Evolutionary conservation across 35 echinoderm and acorn worm species (phyloP), one percentile per base, ranked within the genome.

Genomic region (Hemicentrotus pulcherrimus): DNA sequence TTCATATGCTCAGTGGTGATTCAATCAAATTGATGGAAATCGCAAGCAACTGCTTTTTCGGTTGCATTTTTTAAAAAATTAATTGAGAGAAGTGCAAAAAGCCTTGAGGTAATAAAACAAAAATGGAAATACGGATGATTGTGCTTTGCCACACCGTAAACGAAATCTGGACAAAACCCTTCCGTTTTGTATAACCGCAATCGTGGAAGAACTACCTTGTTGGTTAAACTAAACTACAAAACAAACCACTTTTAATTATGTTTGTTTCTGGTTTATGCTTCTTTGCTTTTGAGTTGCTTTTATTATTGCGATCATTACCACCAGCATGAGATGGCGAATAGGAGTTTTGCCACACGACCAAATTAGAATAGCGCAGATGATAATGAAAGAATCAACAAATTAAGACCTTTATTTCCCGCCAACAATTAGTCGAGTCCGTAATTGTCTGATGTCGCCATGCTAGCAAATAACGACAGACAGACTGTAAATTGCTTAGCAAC

Each of bases 371-470:
- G 24, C 65, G 19, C 65, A n/a, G 22, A 22, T 22, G 65, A 18
- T 78, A 78, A 78, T 78, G 65, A 78, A 78, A 78, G 65, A 78
- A 28, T 28, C 65, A 78, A 78, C 65, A 78, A 78, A 28, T 78
- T 78, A 78, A n/a, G 65, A 28, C 19, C 9, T n/a, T 22, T n/a
- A 78, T 78, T 78, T 78, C 65, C 22, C 22, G 65, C 65, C 65
- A 78, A 78, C 65, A 78, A 78, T 78, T 78, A 78, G 65, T 78
- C 65, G n/a, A 78, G 65, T 78, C 65, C 65, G 65, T 78, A 78
- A 78, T 78, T 4, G 65, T 78, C 65, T 78, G 22, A 2, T 78
- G 65, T 78, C 65, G 19, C 65, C 65, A n/a, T 28, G 65, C 19
- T 78, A 4, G 65, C 65, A 78, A 78, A 78, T 78, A 78, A n/a